Percentiles rank a stretch among this genome's conserved stretches.
Conservation (phyloP, 2,113 vertebrate genomes). For the Balaeniceps rex region DNA sequence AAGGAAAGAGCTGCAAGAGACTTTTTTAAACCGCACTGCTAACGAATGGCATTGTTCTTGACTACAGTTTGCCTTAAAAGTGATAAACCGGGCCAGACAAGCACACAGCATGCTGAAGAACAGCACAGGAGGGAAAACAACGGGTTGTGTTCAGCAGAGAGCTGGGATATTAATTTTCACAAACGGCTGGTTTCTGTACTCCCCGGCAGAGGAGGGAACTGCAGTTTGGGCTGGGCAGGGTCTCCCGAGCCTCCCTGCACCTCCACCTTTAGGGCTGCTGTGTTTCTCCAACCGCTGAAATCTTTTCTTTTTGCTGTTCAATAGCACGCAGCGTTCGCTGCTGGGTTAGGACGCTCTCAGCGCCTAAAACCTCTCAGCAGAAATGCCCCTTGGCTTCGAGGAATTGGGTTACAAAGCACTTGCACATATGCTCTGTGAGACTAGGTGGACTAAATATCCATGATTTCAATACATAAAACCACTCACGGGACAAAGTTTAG, state of each 20-base stretch:
- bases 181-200: neutral
- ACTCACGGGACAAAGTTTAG: neutral
- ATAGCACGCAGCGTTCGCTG: fast-evolving
- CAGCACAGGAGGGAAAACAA: neutral
- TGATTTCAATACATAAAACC: neutral
- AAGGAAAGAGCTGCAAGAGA: neutral
- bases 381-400: neutral
- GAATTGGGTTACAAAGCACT: neutral
- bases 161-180: neutral
- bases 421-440: neutral
- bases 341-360: neutral
- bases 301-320: neutral
- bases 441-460: neutral
- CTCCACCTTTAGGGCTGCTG: neutral
- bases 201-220: neutral
- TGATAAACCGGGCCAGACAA: neutral
- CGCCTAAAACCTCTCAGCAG: neutral
- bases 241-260: neutral
- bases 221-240: neutral
- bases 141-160: neutral
- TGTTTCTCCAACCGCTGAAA: neutral
- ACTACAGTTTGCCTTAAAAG: neutral
- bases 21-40: neutral
- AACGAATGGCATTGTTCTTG: neutral
- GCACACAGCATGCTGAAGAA: neutral